Percentiles rank a stretch among this genome's conserved stretches.
Conservation (phyloP, 2,888 invertebrate genomes). For the Chaetogeoica ovagalla region DNA sequence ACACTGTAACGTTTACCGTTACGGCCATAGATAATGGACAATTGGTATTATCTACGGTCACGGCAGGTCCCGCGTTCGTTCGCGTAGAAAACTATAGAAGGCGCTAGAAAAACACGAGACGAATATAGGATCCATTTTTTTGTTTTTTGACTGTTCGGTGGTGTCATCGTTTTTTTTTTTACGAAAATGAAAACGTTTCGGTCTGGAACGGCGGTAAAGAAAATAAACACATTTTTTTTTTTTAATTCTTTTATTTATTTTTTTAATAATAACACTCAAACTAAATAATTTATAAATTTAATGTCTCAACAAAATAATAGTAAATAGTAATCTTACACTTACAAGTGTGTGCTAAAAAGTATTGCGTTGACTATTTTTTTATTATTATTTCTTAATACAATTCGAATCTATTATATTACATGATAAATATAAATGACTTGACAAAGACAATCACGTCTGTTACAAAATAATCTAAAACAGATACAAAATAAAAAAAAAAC, state of each 20-base stretch:
- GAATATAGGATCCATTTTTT: no score
- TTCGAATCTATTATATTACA: constrained; percentile 37
- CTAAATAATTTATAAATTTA: constrained; percentile 53
- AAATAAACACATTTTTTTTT: no score
- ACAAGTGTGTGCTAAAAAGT: constrained; percentile 50
- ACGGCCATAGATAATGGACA: no score
- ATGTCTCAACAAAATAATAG: constrained; percentile 52
- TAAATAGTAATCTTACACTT: constrained; percentile 52
- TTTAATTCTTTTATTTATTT: neutral
- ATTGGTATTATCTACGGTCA: no score
- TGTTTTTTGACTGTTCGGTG: no score
- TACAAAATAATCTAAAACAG: constrained; percentile 22
- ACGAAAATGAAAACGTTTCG: no score
- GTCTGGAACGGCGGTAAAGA: neutral
- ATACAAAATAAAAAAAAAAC: constrained; percentile 6
- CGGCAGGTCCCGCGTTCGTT: no score
- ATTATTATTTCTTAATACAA: constrained; percentile 29
- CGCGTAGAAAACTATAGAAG: no score
- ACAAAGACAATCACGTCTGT: constrained; percentile 26
- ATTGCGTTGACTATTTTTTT: constrained; percentile 44
- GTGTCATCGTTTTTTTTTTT: no score
- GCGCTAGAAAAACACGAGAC: no score
- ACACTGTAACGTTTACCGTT: constrained; percentile 48
- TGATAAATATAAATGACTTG: constrained; percentile 38
- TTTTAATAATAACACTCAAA: constrained; percentile 43